Base-by-base conservation (phyloP, 2,113 vertebrate species). In the Gnathonemus echidnorhynchus region DNA sequence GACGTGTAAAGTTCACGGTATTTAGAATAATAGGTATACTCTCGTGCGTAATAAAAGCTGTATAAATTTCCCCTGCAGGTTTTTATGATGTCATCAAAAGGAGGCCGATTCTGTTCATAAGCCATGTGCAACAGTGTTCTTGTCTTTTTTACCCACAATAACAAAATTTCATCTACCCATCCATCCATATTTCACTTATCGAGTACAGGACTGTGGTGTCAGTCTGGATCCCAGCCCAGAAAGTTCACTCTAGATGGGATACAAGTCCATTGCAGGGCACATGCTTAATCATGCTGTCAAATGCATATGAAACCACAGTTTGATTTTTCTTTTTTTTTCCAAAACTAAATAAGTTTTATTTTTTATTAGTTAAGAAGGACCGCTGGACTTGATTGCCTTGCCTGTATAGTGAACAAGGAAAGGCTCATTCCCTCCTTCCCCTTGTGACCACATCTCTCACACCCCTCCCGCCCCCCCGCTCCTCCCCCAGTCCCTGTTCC, bases 401-500 rank as follows among this genome's bases (percentile, higher is more conserved):
- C 74, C 35, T 80, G 31, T 80, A n/a, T 42, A 80, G 35, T 80
- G 74, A 80, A 15, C n/a, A 66, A 66, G n/a, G 24, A 66, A 66
- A 66, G 62, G n/a, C n/a, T 66, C 62, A 11, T 66, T 27, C 62
- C 62, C 62, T 66, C n/a, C n/a, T 3, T 66, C 24, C 24, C 62
- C 56, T n/a, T 1, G 56, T n/a, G 21, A 9, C 24, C 56, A 9
- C 56, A 5, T 58, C 53, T 53, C 50, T 19, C 1, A 11, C 35
- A 1, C 1, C 35, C 0, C 35, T 0, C 35, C 35, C n/a, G n/a
- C 35, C 35, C 35, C 35, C 48, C 17, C 80, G 35, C 3, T 95
- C 19, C 10, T 4, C 10, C 39, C 80, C 4, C 95, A 99, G 98
- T 99, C 98, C 94, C 97, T 99, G 92, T 99, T 99, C 95, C 98